Evolutionary conservation across 2,888 invertebrate species (phyloP).

Genomic region (Cosmia pyralina): DNA sequence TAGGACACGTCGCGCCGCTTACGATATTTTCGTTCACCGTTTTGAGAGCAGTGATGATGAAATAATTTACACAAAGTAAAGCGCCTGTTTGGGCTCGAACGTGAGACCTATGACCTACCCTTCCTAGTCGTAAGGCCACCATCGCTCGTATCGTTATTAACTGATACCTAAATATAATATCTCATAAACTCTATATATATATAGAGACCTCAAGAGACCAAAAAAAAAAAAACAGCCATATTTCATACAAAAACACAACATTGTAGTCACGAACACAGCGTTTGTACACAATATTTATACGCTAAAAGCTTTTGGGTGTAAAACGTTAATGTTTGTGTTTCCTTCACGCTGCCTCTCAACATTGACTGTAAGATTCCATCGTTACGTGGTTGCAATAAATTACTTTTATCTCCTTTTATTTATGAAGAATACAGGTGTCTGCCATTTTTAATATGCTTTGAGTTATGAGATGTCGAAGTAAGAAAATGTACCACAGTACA

Average conservation of each 20-base stretch:
- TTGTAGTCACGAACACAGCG: slow-evolving; percentile 69
- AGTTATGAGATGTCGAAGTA: not conserved
- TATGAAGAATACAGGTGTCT: slow-evolving; percentile 56
- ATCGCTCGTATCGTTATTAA: not conserved
- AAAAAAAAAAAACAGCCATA: slow-evolving; percentile 43
- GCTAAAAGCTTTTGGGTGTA: slow-evolving; percentile 86
- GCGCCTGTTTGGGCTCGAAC: too few species aligned
- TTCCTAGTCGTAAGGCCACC: too few species aligned
- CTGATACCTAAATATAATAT: not conserved
- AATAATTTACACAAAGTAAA: too few species aligned
- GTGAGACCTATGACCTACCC: too few species aligned
- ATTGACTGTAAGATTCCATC: slow-evolving; percentile 72
- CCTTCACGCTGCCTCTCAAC: slow-evolving; percentile 76
- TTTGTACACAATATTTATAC: slow-evolving; percentile 80
- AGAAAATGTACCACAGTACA: too few species aligned
- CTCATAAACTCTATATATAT: slow-evolving; percentile 1
- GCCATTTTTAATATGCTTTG: slow-evolving; percentile 49
- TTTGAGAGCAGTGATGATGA: too few species aligned
- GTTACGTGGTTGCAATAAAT: slow-evolving; percentile 67
- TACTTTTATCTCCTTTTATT: slow-evolving; percentile 61
- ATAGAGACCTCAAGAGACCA: slow-evolving; percentile 20
- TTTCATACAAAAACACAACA: slow-evolving; percentile 66
- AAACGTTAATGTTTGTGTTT: slow-evolving; percentile 80
- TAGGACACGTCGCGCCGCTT: too few species aligned
- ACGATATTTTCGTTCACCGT: too few species aligned